Evolutionary conservation across 2,888 invertebrate genomes (phyloP), one percentile per base, ranked within the genome.

Genomic region (Trichacis sp.): DNA sequence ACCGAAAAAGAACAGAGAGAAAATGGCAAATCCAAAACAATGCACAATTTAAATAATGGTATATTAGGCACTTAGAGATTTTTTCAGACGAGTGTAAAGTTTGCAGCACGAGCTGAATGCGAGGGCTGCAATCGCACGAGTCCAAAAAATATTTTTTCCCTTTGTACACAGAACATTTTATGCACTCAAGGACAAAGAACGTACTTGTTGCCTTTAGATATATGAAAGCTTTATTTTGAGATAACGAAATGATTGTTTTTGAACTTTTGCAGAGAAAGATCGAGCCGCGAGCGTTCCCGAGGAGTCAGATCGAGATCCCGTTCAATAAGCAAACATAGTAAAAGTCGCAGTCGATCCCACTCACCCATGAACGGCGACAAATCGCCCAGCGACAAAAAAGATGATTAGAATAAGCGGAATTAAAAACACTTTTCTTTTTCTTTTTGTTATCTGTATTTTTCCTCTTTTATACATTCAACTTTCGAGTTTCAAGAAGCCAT

Each of bases 361-460:
- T 82, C 84, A 4, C 84, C 84, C n/a, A 83, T 84, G 82, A 84
- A 84, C 52, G 84, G 84, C 24, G 83, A 83, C 49, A 84, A 84
- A 70, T 84, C 84, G 2, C 84, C 84, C 14, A 79, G 82, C 58
- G 77, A 67, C 63, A 81, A 81, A 40, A 81, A 84, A 68, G 81
- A 76, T 59, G 84, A 84, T 73, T 84, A 75, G 74, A 64, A 62
- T 57, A 48, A 51, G 47, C 45, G 51, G 50, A 64, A 70, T 71
- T 57, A 66, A 60, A 38, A 36, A 60, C 63, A 56, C 69, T 40
- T 43, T 66, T 68, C 64, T 62, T 29, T 57, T 63, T 57, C 59
- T 64, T 64, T 57, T 57, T 64, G 64, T 66, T 52, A 64, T 64
- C 71, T 69, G 66, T 66, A 73, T 68, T 63, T 17, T 54, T 56